These are phyloP conservation scores for Drosophila pseudoobscura DNA, from an alignment of 1,140 invertebrate genomes.

Conservation along the genomic window DNA sequence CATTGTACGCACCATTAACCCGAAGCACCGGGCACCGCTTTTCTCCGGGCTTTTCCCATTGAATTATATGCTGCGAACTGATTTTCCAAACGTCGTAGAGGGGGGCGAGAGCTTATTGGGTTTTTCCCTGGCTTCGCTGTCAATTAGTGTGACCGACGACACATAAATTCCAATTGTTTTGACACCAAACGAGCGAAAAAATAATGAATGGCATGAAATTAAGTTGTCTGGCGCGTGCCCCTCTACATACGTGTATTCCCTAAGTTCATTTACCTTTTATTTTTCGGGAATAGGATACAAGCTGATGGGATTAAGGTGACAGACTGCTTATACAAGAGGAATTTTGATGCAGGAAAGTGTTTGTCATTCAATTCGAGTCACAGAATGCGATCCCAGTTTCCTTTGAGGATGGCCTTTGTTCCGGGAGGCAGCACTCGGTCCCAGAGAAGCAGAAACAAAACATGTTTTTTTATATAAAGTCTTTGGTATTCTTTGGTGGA, in stretches of 20 bases:
- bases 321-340: too few species aligned
- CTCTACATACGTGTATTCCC: neutral
- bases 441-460: too few species aligned
- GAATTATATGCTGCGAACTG: constrained; percentile 33
- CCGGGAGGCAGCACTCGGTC: too few species aligned
- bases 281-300: neutral
- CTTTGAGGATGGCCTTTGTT: too few species aligned
- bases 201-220: constrained; percentile 51
- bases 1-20: constrained; percentile 40
- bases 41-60: constrained; percentile 13
- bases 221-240: constrained; percentile 51
- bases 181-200: constrained; percentile 39
- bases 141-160: constrained; percentile 36
- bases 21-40: constrained; percentile 14
- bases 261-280: neutral
- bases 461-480: too few species aligned
- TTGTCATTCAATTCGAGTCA: too few species aligned
- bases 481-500: too few species aligned
- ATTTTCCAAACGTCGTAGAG: constrained; percentile 11
- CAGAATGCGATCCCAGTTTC: too few species aligned
- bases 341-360: too few species aligned
- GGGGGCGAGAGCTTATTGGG: constrained; percentile 22
- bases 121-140: constrained; percentile 24
- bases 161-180: constrained; percentile 58
- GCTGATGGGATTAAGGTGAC: too few species aligned